A percentile compares a stretch with the other conserved stretches of the same genome.
phyloP scores from a whole-genome alignment of 2,797 vertebrate genomes.

The Cossypha heuglini region DNA sequence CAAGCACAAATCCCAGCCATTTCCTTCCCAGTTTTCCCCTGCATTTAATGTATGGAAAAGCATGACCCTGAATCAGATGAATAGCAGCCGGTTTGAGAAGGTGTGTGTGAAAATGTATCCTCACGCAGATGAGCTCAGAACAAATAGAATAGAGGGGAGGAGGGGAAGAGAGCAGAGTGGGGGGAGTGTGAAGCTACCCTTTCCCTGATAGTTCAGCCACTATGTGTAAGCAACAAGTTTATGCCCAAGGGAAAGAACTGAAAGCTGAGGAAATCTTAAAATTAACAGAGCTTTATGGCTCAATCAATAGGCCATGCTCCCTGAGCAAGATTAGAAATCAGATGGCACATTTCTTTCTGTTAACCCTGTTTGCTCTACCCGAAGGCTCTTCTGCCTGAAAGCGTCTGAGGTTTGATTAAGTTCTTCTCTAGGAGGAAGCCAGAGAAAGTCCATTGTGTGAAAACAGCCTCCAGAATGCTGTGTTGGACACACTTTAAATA shows the following conservation, averaged over 20 bases:
- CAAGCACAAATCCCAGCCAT: conserved; percentile 53
- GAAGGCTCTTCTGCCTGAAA: conserved; percentile 30
- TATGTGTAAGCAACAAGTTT: conserved; percentile 33
- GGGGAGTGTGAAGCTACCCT: background rate
- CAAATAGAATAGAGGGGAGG: conserved; percentile 46
- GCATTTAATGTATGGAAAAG: conserved; percentile 58
- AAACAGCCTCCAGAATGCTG: background rate
- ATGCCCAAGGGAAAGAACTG: conserved; percentile 37
- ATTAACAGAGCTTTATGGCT: conserved; percentile 46
- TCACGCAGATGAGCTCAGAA: conserved; percentile 64
- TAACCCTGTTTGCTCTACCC: conserved; percentile 6
- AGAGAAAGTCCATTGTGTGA: background rate
- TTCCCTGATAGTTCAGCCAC: conserved; percentile 25
- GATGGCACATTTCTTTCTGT: conserved; percentile 17
- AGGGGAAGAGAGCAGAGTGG: background rate
- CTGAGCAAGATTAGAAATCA: conserved; percentile 30
- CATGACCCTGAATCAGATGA: conserved; percentile 58
- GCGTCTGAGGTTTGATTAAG: conserved; percentile 30
- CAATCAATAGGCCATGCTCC: conserved; percentile 36
- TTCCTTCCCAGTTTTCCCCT: conserved; percentile 33
- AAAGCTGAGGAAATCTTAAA: conserved; percentile 33
- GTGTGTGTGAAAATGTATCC: conserved; percentile 61
- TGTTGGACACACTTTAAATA: conserved; percentile 40
- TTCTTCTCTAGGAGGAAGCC: conserved; percentile 2
- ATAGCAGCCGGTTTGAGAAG: conserved; percentile 44